phyloP scores from a whole-genome alignment of 2,888 invertebrate species.

The Escarpia spicata region DNA sequence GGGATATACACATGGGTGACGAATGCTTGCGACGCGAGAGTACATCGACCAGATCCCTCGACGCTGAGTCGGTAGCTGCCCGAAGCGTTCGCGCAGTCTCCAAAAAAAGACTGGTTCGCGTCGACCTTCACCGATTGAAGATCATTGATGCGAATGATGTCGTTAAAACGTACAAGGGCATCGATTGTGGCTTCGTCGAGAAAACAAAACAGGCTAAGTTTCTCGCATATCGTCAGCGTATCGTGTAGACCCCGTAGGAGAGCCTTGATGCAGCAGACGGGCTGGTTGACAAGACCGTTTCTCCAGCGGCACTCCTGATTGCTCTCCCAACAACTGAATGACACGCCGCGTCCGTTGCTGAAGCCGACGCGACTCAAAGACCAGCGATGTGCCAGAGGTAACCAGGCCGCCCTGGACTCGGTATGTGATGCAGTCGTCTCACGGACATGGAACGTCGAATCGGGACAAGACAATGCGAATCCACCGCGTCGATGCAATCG shows the following conservation, averaged over 20 bases:
- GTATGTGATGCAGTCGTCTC: not conserved
- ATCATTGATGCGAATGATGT: not conserved
- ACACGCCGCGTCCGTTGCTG: not conserved
- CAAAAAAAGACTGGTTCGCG: not conserved
- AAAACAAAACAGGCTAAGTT: not conserved
- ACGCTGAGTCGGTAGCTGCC: not conserved
- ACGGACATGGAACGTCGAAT: not conserved
- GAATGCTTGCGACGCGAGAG: not conserved
- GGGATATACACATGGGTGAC: not conserved
- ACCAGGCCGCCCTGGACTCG: not conserved
- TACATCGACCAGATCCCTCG: not conserved
- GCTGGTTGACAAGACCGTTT: not conserved
- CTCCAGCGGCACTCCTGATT: not conserved
- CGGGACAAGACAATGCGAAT: not conserved
- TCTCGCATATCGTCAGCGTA: not conserved
- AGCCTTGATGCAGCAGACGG: constrained; percentile 12
- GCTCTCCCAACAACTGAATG: not conserved
- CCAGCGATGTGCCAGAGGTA: not conserved
- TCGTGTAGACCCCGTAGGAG: not conserved
- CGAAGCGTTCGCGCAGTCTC: not conserved
- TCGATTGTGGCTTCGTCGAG: not conserved
- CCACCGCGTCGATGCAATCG: not conserved
- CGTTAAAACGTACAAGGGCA: not conserved
- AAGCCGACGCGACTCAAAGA: not conserved
- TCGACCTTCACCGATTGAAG: not conserved